Evolutionary conservation across 2,113 vertebrate species (phyloP), one percentile per base, ranked within the genome.

Genomic region (Chrysemys picta): DNA sequence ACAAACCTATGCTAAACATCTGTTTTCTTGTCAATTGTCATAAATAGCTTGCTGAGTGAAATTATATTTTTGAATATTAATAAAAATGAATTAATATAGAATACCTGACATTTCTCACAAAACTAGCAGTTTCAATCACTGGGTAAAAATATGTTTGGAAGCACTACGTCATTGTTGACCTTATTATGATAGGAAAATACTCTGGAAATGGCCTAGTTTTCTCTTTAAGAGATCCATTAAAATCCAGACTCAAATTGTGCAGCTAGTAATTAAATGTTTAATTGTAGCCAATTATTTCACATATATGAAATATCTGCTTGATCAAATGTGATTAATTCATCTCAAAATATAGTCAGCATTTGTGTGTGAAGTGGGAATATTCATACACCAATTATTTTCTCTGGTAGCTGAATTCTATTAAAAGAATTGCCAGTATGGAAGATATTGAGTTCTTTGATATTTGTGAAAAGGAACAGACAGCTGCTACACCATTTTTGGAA

Each of bases 371-470:
- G 42, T 65, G 42, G 38, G 21, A 45, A 82, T 0, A 62, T 69
- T 69, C 88, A 57, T 31, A 16, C 7, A 1, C 52, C 76, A 0
- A 14, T 9, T 78, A 1, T 35, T 2, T 79, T 93, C 52, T 95
- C 57, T 85, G 42, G 29, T 19, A 96, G 92, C 53, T 59, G 82
- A 54, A 8, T 38, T 1, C 0, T 10, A 82, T 65, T 88, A 47
- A 83, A 80, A 79, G 69, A 88, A 2, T 57, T 38, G 6, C 5
- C n/a, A 47, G 14, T 17, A 96, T 96, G 94, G 94, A 91, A n/a
- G 54, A 54, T 17, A 1, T 1, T 2, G 91, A 91, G 56, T 25
- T 25, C 3, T 8, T 24, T 49, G 38, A 1, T 1, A n/a, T 49
- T 54, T 29, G 53, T 25, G 90, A 54, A 83, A 93, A 97, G 6